Base-by-base conservation (phyloP, 2,888 invertebrate species). In the Hirtodrosophila histrioides region DNA sequence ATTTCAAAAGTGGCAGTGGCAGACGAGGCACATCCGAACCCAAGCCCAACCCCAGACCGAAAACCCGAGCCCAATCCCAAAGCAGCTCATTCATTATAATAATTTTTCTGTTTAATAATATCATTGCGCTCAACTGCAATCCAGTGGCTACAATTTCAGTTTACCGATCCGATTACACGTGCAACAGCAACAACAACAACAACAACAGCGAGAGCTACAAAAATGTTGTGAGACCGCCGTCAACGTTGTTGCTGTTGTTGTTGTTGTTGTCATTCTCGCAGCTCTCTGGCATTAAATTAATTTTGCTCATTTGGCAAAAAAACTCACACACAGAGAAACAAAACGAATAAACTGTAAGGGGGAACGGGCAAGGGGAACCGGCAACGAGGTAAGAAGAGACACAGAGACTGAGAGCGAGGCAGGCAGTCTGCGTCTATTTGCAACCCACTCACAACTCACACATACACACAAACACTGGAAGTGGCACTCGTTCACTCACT, bases 91-190 rank as follows among this genome's bases (percentile, higher is more conserved):
- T 83, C 82, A 83, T 83, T 87, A 83, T 87, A 78, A 88, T 75
- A 83, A 78, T 76, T 80, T 86, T 86, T 69, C 78, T 75, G 75
- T 83, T 77, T 84, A 71, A 80, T 84, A 88, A 86, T 88, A 88
- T 88, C 81, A 86, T 79, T 83, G 79, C 74, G 74, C 74, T 76
- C 84, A 74, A 84, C 88, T 84, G 84, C 88, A 84, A 85, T 86
- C 75, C 84, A 70, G 45, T 68, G 81, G 85, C 73, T 86, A 88
- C 78, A 88, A 88, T 84, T 84, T 80, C 84, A 86, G 69, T 88
- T 84, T 67, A 50, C 65, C 78, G 85, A 88, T 84, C 88, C 66
- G 71, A 75, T 84, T 84, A 84, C 84, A 86, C 88, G 84, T 86
- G 87, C 81, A 86, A 68, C 80, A 78, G 69, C 56, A 65, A 60